phyloP scores from a whole-genome alignment of 2,797 vertebrate species.

The Crenuchus spilurus region DNA sequence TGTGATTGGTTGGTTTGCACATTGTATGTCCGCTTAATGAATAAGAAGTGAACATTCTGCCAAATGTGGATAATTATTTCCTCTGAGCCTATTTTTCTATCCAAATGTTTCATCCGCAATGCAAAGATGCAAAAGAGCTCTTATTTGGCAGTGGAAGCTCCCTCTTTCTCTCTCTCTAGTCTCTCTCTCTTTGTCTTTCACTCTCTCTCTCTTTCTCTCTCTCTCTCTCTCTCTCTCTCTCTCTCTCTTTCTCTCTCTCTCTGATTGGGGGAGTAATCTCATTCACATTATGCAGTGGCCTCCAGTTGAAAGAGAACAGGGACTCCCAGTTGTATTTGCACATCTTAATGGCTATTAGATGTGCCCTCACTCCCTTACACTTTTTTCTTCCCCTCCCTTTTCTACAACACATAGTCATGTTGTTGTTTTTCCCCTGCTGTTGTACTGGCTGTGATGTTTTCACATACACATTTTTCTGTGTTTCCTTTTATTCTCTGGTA shows the following conservation, averaged over 20 bases:
- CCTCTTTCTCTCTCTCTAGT: too few species aligned
- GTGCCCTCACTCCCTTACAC: conserved; percentile 32
- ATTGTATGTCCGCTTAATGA: too few species aligned
- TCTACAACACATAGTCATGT: conserved; percentile 19
- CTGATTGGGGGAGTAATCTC: conserved; percentile 50
- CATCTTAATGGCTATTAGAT: conserved; percentile 64
- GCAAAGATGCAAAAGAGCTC: too few species aligned
- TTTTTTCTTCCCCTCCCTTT: conserved; percentile 33
- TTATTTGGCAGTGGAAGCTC: too few species aligned
- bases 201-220: conserved; percentile 16
- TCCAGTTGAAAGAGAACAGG: conserved; percentile 63
- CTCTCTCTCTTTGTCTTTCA: too few species aligned
- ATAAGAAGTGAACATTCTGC: too few species aligned
- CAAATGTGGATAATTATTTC: too few species aligned
- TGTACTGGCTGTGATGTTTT: conserved; percentile 6
- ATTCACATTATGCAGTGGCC: conserved; percentile 52
- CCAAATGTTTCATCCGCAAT: too few species aligned
- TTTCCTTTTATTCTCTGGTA: neutral
- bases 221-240: conserved; percentile 27
- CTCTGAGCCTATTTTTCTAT: too few species aligned
- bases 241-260: conserved; percentile 1
- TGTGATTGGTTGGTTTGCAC: too few species aligned
- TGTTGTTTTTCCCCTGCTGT: neutral
- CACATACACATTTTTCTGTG: neutral
- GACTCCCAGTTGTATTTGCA: conserved; percentile 68